A percentile compares a stretch with the other conserved stretches of the same genome.
Conservation (phyloP, 2,113 vertebrate species). For the Circaetus cinerascens region DNA sequence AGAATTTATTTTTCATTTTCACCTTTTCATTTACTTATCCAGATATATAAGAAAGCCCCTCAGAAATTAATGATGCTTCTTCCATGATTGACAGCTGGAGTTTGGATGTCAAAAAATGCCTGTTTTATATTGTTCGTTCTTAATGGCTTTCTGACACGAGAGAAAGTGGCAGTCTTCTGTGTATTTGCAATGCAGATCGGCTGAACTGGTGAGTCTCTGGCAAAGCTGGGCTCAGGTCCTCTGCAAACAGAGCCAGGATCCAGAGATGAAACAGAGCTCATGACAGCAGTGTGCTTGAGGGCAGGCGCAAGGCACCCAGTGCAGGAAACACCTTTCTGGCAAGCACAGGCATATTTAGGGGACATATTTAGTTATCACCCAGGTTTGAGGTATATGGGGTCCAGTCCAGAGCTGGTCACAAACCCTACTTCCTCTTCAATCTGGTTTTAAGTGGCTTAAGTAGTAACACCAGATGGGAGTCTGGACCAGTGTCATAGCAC, state of each 20-base stretch:
- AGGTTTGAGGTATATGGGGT: fast-evolving
- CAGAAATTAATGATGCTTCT: conserved; percentile 26
- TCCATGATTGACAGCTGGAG: not conserved
- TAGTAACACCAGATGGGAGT: not conserved
- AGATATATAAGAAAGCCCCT: not conserved
- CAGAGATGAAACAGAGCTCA: not conserved
- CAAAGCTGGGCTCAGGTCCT: not conserved
- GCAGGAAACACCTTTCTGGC: not conserved
- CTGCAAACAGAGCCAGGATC: not conserved
- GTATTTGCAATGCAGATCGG: not conserved
- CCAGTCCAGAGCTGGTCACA: not conserved
- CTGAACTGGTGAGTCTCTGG: not conserved
- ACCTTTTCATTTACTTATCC: conserved; percentile 33
- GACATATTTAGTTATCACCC: not conserved
- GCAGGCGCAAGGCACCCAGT: not conserved
- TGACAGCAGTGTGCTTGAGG: not conserved
- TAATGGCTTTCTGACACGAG: not conserved
- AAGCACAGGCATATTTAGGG: not conserved
- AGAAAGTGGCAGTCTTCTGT: not conserved
- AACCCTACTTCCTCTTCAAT: not conserved
- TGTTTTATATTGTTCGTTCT: not conserved
- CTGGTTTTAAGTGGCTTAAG: not conserved
- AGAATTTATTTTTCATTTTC: conserved; percentile 59
- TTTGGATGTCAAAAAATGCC: not conserved
- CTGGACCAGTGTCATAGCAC: not conserved